phyloP scores from a whole-genome alignment of 37 sponge, comb jelly and placozoan genomes.

The Halisarca cf. caerulea region DNA sequence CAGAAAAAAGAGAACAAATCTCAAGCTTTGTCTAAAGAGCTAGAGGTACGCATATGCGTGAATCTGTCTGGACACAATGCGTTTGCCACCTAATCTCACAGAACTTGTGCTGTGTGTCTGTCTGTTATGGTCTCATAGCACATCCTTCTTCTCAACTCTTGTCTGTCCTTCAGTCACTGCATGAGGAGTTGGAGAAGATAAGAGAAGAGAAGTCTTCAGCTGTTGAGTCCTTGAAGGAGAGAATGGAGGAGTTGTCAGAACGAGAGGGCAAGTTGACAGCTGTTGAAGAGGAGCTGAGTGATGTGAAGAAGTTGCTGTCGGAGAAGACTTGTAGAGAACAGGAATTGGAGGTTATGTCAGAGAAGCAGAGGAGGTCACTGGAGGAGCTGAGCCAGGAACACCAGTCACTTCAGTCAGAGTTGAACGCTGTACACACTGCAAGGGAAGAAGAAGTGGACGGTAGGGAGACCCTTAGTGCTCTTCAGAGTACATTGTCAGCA shows the following conservation, averaged over 20 bases:
- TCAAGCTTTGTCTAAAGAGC: background rate
- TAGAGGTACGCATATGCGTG: too few species aligned
- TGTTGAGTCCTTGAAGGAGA: background rate
- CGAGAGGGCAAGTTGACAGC: background rate
- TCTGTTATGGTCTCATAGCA: too few species aligned
- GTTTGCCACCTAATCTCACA: too few species aligned
- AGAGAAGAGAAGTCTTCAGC: background rate
- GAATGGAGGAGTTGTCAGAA: background rate
- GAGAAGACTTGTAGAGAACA: background rate
- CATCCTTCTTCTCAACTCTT: background rate
- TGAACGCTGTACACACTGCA: background rate
- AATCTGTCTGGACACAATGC: too few species aligned
- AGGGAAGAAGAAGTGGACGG: background rate
- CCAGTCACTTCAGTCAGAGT: background rate
- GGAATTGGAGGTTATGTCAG: background rate
- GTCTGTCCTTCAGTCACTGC: background rate
- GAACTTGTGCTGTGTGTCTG: too few species aligned
- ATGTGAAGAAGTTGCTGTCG: background rate
- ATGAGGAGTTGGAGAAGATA: background rate
- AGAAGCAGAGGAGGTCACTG: conserved; percentile 7
- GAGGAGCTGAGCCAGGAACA: background rate
- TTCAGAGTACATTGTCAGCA: background rate
- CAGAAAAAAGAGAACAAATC: conserved; percentile 10
- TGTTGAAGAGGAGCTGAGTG: background rate
- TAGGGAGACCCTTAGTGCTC: background rate